Conservation (phyloP, 2,888 invertebrate species). For the Byasa hedistus region DNA sequence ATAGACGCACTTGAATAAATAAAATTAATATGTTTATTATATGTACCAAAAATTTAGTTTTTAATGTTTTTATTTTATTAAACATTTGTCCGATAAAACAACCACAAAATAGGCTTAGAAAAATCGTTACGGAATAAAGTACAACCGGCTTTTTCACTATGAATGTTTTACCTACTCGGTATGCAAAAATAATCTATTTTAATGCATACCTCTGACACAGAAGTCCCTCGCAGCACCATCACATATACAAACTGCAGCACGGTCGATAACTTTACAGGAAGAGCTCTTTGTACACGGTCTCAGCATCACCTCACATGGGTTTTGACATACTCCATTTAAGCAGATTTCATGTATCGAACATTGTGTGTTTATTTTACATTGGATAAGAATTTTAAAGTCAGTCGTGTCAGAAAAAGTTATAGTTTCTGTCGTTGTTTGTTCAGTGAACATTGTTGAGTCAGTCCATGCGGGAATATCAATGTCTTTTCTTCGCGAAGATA, state of each 20-base stretch:
- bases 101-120: conserved; percentile 32
- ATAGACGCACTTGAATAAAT: conserved; percentile 23
- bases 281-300: conserved; percentile 81
- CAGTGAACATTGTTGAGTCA: conserved; percentile 59
- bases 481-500: conserved; percentile 67
- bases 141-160: conserved; percentile 33
- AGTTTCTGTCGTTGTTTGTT: conserved; percentile 66
- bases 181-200: conserved; percentile 43
- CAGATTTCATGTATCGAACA: conserved; percentile 83
- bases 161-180: conserved; percentile 28
- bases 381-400: conserved; percentile 52
- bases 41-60: conserved; percentile 33
- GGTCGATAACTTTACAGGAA: conserved; percentile 82
- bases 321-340: conserved; percentile 81
- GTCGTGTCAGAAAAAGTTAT: conserved; percentile 39
- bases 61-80: conserved; percentile 36
- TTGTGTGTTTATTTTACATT: conserved; percentile 82
- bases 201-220: conserved; percentile 82
- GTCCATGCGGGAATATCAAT: conserved; percentile 73
- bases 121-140: conserved; percentile 13
- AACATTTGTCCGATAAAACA: conserved; percentile 75
- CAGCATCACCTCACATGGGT: conserved; percentile 77
- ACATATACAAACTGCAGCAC: conserved; percentile 83
- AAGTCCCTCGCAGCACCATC: conserved; percentile 79
- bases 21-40: conserved; percentile 14